phyloP scores from a whole-genome alignment of 2,113 vertebrate genomes.

The Cyanistes caeruleus region DNA sequence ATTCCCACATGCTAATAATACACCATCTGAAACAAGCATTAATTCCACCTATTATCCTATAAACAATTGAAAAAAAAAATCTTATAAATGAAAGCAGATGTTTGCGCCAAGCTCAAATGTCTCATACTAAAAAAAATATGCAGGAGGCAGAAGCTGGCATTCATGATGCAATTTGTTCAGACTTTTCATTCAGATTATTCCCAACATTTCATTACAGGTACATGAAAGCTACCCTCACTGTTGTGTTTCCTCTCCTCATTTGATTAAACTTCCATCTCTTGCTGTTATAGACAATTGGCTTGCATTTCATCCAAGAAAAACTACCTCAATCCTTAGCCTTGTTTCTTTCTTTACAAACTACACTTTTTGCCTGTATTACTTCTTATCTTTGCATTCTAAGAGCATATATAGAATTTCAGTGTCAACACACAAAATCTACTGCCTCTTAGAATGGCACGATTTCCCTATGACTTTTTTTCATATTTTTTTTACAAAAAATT shows the following conservation, averaged over 20 bases:
- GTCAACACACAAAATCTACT: not conserved
- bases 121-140: not conserved
- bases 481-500: not conserved
- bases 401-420: not conserved
- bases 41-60: not conserved
- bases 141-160: not conserved
- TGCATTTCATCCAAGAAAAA: not conserved
- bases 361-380: not conserved
- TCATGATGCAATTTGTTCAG: not conserved
- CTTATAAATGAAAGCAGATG: not conserved
- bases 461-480: not conserved
- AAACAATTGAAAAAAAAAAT: not conserved
- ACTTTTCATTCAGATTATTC: not conserved
- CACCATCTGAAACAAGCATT: not conserved
- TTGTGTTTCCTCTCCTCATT: not conserved
- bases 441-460: not conserved
- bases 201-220: not conserved
- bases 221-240: not conserved
- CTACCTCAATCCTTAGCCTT: not conserved
- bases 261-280: not conserved
- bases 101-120: not conserved
- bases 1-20: not conserved
- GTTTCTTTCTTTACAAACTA: not conserved
- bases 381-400: not conserved
- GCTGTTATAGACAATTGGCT: not conserved